These are phyloP conservation scores for Leptinotarsa undecemlineata DNA, from an alignment of 1,140 invertebrate genomes.

Conservation along the genomic window DNA sequence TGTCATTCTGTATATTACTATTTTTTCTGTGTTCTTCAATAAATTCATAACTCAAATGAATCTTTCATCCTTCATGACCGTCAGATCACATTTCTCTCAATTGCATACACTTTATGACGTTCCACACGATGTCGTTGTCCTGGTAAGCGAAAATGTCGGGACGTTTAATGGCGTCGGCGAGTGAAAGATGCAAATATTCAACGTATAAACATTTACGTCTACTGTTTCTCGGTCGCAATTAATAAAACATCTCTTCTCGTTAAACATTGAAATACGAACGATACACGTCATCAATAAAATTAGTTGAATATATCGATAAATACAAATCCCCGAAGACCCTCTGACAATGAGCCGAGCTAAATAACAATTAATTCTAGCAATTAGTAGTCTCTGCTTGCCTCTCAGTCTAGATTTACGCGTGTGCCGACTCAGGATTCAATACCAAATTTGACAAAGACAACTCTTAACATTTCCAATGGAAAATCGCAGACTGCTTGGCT, in stretches of 20 bases:
- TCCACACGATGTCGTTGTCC: neutral
- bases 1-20: too few relatives aligned
- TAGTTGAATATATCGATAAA: slow-evolving; percentile 33
- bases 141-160: slow-evolving; percentile 1
- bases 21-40: too few relatives aligned
- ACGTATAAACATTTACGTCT: slow-evolving; percentile 8
- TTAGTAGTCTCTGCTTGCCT: slow-evolving; percentile 51
- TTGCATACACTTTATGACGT: neutral
- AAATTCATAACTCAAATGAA: too few relatives aligned
- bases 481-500: slow-evolving; percentile 56
- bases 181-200: slow-evolving; percentile 6
- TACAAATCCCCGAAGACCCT: slow-evolving; percentile 27
- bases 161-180: neutral
- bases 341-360: slow-evolving; percentile 40
- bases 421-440: slow-evolving; percentile 50
- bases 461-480: slow-evolving; percentile 53
- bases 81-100: neutral
- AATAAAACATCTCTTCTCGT: slow-evolving; percentile 27
- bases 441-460: slow-evolving; percentile 56
- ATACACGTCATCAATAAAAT: slow-evolving; percentile 31
- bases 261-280: slow-evolving; percentile 16
- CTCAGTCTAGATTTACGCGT: slow-evolving; percentile 51
- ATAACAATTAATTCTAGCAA: slow-evolving; percentile 55
- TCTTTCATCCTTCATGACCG: too few relatives aligned
- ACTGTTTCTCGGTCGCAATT: slow-evolving; percentile 3